phyloP scores from a whole-genome alignment of 1,140 invertebrate species.

The Papilio polyxenes region DNA sequence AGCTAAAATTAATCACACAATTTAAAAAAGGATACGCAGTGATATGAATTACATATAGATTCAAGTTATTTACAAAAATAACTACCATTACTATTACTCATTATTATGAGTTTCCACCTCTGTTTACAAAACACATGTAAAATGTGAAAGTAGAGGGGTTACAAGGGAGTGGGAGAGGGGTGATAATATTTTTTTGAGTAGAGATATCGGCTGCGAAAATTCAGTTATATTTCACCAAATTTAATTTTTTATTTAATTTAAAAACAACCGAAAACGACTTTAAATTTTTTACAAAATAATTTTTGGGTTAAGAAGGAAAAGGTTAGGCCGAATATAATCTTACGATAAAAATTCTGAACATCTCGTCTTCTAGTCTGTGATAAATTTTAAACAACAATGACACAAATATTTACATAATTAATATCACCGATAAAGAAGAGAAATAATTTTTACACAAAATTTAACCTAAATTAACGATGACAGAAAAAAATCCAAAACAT shows the following conservation, averaged over 20 bases:
- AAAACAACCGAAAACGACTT: no score
- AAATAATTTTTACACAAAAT: conserved; percentile 26
- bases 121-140: no score
- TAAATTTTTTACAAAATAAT: no score
- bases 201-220: no score
- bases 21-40: conserved; percentile 31
- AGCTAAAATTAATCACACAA: conserved; percentile 55
- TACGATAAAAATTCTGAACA: background rate
- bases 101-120: background rate
- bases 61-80: background rate
- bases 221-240: no score
- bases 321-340: background rate
- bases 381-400: background rate
- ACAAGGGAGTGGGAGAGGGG: no score
- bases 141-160: no score
- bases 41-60: conserved; percentile 1
- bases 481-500: conserved; percentile 33
- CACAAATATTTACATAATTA: conserved; percentile 20
- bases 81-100: background rate
- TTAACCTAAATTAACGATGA: conserved; percentile 12
- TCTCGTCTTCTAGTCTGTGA: background rate
- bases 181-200: no score
- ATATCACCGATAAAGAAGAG: background rate
- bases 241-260: no score
- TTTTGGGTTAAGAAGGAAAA: no score